A percentile compares a stretch with the other conserved stretches of the same genome.
phyloP scores from a whole-genome alignment of 2,888 invertebrate genomes.

The Sesia bembeciformis region DNA sequence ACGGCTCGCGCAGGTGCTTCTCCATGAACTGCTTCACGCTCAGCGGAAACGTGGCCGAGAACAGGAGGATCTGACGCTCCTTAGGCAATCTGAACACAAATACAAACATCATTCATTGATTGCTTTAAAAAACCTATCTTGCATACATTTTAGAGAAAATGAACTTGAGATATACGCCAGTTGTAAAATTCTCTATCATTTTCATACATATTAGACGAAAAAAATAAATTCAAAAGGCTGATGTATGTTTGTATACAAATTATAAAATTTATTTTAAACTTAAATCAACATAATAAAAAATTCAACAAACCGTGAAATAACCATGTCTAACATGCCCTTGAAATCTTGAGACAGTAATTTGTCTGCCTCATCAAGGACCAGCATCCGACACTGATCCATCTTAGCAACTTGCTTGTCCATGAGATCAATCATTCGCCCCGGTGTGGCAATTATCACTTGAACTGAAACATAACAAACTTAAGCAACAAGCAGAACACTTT shows the following conservation, averaged over 20 bases:
- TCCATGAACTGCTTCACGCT: constrained; percentile 99
- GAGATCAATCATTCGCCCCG: constrained; percentile 98
- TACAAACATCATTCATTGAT: not conserved
- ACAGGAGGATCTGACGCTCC: constrained; percentile 97
- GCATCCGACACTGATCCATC: constrained; percentile 96
- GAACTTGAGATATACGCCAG: not conserved
- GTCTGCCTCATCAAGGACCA: constrained; percentile 99
- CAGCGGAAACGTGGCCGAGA: constrained; percentile 98
- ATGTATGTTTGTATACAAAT: not conserved
- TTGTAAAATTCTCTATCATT: too few species aligned
- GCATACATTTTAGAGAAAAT: not conserved
- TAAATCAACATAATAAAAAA: constrained; percentile 4
- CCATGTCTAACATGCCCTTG: constrained; percentile 98
- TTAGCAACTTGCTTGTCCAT: constrained; percentile 98
- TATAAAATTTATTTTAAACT: not conserved
- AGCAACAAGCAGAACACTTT: too few species aligned
- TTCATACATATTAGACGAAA: too few species aligned
- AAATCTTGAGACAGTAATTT: constrained; percentile 99
- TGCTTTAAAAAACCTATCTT: not conserved
- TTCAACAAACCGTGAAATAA: constrained; percentile 78
- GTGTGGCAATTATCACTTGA: constrained; percentile 99
- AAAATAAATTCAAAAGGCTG: too few species aligned
- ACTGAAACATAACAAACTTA: constrained; percentile 67
- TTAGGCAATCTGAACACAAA: constrained; percentile 82
- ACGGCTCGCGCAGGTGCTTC: constrained; percentile 97